These are phyloP conservation scores for Marmota monax DNA, from an alignment of 2,113 vertebrate species.

Conservation along the genomic window DNA sequence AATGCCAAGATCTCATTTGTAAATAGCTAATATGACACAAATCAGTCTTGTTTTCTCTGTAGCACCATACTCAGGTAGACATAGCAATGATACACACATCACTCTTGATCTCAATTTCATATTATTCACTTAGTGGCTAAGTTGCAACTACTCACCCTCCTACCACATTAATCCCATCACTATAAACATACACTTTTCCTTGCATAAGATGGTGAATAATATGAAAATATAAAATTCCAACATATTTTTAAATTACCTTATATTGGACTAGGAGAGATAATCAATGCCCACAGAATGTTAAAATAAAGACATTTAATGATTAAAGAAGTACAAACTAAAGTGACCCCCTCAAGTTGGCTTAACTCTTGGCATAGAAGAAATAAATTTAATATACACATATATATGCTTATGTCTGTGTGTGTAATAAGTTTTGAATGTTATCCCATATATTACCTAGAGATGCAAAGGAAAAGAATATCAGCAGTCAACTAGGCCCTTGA, in stretches of 20 bases:
- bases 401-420: not conserved
- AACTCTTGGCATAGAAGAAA: slow-evolving; percentile 12
- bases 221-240: slow-evolving; percentile 15
- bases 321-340: not conserved
- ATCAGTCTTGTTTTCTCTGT: slow-evolving; percentile 11
- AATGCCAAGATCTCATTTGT: not conserved
- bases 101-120: not conserved
- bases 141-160: not conserved
- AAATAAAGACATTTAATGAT: slow-evolving; percentile 27
- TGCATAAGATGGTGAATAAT: not conserved
- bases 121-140: not conserved
- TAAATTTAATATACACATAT: not conserved
- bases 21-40: not conserved
- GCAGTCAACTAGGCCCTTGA: not conserved
- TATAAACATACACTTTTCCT: not conserved
- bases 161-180: not conserved
- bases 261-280: not conserved
- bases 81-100: not conserved
- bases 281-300: slow-evolving; percentile 4
- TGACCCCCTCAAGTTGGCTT: not conserved
- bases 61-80: slow-evolving; percentile 4
- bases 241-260: slow-evolving; percentile 15
- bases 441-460: slow-evolving; percentile 19
- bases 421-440: not conserved
- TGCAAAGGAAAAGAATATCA: slow-evolving; percentile 20